A percentile compares a stretch with the other conserved stretches of the same genome.
Conservation (phyloP, 2,113 vertebrate genomes). For the Alethe diademata region DNA sequence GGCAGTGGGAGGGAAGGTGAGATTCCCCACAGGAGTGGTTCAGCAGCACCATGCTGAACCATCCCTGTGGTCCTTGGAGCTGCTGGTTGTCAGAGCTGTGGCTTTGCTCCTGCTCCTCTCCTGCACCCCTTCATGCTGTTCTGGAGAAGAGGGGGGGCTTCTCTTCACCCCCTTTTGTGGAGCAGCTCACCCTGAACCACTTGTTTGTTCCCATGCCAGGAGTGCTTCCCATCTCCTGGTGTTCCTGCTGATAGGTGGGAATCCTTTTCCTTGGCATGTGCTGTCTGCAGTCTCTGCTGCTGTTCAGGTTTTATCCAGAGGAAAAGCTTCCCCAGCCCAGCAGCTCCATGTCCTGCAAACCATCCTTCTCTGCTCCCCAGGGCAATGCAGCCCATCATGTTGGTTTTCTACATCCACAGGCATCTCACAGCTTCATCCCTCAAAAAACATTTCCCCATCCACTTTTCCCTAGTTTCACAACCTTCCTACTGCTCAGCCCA, state of each 20-base stretch:
- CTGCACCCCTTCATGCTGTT: neutral
- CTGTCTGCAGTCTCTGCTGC: neutral
- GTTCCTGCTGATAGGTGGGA: neutral
- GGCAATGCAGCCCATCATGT: accelerated
- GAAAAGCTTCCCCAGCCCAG: neutral
- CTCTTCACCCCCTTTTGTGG: neutral
- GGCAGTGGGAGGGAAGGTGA: neutral
- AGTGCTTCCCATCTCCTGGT: neutral
- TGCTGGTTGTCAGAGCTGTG: neutral
- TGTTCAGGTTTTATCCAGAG: neutral
- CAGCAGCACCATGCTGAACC: accelerated
- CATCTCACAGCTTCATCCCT: neutral
- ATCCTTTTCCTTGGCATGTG: neutral
- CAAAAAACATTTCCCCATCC: neutral
- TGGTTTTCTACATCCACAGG: accelerated
- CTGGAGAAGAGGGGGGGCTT: neutral
- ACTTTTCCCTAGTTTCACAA: neutral
- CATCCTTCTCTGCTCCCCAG: neutral
- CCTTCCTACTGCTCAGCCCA: neutral
- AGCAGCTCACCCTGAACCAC: accelerated
- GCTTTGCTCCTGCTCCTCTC: neutral
- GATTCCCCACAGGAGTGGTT: neutral
- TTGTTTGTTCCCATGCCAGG: accelerated
- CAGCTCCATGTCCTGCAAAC: neutral
- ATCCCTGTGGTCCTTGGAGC: neutral